Percentiles rank a stretch among this genome's conserved stretches.
These are phyloP conservation scores for Zele albiditarsus DNA, from an alignment of 2,888 invertebrate genomes.

Conservation along the genomic window DNA sequence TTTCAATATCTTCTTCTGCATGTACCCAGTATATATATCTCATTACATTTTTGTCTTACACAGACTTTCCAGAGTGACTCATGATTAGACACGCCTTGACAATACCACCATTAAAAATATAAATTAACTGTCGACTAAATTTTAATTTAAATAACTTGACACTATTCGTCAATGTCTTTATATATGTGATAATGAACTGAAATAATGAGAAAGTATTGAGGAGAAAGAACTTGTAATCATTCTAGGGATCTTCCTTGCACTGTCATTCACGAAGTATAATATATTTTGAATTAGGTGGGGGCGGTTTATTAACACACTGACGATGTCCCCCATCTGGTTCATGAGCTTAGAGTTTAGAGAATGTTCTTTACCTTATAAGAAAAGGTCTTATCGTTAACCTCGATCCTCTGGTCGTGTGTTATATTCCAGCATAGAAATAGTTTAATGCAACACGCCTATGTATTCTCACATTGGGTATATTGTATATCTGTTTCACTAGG, in stretches of 20 bases:
- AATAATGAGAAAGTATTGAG: not conserved
- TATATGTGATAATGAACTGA: not conserved
- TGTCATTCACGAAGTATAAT: not conserved
- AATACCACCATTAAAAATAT: not conserved
- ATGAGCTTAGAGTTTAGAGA: conserved; percentile 10
- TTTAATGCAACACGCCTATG: conserved; percentile 52
- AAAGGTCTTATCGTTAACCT: conserved; percentile 64
- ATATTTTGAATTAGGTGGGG: not conserved
- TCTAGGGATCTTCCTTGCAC: not conserved
- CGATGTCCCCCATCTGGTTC: not conserved
- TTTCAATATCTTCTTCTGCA: conserved; percentile 29
- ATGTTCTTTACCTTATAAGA: conserved; percentile 41
- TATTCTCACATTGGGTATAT: conserved; percentile 50
- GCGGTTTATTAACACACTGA: not conserved
- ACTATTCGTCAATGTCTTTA: not conserved
- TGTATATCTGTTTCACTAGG: conserved; percentile 62
- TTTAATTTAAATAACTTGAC: not conserved
- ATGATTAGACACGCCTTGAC: not conserved
- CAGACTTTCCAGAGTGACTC: conserved; percentile 3
- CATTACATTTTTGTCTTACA: not conserved
- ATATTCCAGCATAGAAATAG: conserved; percentile 43
- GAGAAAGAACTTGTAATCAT: not conserved
- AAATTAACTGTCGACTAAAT: not conserved
- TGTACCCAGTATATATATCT: not conserved
- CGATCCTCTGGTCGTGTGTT: conserved; percentile 55